Conservation (phyloP, 2,113 vertebrate genomes). For the Takifugu flavidus region DNA sequence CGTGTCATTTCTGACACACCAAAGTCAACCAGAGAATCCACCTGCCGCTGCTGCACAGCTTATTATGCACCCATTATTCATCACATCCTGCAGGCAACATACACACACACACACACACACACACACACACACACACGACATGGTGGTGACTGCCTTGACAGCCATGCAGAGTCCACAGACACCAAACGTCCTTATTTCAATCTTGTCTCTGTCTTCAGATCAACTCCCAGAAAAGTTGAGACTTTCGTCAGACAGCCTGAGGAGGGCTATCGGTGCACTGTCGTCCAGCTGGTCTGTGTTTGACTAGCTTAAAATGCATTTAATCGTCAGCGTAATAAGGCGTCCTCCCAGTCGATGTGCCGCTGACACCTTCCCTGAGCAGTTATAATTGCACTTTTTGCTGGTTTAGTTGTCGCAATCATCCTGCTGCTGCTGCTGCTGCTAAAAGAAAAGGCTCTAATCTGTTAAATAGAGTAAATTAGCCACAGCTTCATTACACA, state of each 20-base stretch:
- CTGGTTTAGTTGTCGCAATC: no score
- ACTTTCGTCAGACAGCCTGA: conserved; percentile 7
- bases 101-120: not conserved
- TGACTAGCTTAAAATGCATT: not conserved
- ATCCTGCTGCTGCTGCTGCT: no score
- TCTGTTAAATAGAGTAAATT: conserved; percentile 28
- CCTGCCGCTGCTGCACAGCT: conserved; percentile 40
- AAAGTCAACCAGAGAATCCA: conserved; percentile 39
- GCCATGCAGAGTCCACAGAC: conserved; percentile 9
- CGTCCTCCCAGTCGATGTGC: no score
- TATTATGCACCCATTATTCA: conserved; percentile 60
- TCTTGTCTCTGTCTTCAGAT: conserved; percentile 10
- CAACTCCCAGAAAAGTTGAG: conserved; percentile 5
- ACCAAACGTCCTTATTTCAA: conserved; percentile 39
- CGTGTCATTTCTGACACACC: conserved; percentile 28
- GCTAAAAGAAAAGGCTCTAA: not conserved
- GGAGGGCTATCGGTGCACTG: no score
- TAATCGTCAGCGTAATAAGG: no score
- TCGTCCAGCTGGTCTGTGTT: not conserved
- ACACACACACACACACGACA: not conserved
- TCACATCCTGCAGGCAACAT: conserved; percentile 35
- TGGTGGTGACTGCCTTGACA: conserved; percentile 33
- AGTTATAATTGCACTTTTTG: no score
- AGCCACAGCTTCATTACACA: conserved; percentile 19
- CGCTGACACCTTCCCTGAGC: no score